A percentile compares a stretch with the other conserved stretches of the same genome.
Evolutionary conservation across 2,888 invertebrate genomes (phyloP).

Genomic region (Andrena fulva): DNA sequence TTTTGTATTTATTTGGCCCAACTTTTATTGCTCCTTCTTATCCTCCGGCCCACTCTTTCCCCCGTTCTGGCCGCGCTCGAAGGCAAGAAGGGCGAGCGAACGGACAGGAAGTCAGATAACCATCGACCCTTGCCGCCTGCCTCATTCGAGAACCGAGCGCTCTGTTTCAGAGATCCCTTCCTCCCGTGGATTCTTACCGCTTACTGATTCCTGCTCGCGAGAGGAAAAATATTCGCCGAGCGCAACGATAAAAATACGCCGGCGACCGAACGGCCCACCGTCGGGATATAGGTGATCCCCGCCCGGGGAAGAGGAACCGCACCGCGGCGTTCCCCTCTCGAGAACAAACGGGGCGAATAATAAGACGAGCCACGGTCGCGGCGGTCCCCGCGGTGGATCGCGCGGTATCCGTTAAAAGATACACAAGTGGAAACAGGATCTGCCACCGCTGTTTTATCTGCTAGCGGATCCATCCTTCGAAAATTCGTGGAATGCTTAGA

Average conservation of each 20-base stretch:
- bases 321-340: not conserved
- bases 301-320: not conserved
- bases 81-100: slow-evolving; percentile 66
- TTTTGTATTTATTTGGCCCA: slow-evolving; percentile 70
- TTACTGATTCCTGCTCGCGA: slow-evolving; percentile 31
- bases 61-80: slow-evolving; percentile 49
- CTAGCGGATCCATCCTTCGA: slow-evolving; percentile 32
- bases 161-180: slow-evolving; percentile 62
- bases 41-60: slow-evolving; percentile 41
- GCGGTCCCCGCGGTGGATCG: slow-evolving; percentile 7
- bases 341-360: not conserved
- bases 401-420: slow-evolving; percentile 36
- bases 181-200: slow-evolving; percentile 49
- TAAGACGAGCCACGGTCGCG: not conserved
- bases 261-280: not conserved
- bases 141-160: slow-evolving; percentile 65
- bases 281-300: not conserved
- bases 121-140: slow-evolving; percentile 74
- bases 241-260: slow-evolving; percentile 17
- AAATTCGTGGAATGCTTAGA: slow-evolving; percentile 73
- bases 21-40: slow-evolving; percentile 63
- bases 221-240: slow-evolving; percentile 49
- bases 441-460: slow-evolving; percentile 23
- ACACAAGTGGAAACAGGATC: slow-evolving; percentile 43
- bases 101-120: slow-evolving; percentile 78